These are phyloP conservation scores for Callipepla squamata DNA, from an alignment of 2,113 vertebrate species.

Conservation along the genomic window DNA sequence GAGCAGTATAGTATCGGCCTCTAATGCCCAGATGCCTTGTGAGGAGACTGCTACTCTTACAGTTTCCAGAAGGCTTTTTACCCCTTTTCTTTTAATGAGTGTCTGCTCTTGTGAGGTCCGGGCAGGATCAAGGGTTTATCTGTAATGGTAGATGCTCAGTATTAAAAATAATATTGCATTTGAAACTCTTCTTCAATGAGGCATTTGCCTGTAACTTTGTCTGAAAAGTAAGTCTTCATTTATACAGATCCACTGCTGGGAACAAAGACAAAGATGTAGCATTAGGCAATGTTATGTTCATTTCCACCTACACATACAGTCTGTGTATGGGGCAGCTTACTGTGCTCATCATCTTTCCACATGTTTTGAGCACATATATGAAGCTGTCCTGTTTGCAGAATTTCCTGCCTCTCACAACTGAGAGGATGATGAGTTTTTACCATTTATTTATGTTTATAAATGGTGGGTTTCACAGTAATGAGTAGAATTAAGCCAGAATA, in stretches of 20 bases:
- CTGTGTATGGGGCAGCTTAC: background rate
- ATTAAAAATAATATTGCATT: background rate
- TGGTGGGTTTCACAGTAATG: conserved; percentile 55
- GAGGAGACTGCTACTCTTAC: background rate
- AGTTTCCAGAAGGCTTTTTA: background rate
- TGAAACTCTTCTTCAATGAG: background rate
- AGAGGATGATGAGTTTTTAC: background rate
- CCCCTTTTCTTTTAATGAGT: background rate
- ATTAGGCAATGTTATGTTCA: background rate
- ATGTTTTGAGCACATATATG: background rate
- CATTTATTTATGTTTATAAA: background rate
- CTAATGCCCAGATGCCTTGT: background rate
- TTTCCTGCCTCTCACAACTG: background rate
- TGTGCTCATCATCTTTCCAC: background rate
- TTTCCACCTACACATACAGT: background rate
- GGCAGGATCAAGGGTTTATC: background rate
- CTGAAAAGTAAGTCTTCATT: background rate
- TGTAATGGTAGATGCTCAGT: background rate
- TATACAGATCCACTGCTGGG: background rate
- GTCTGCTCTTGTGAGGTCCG: accelerated
- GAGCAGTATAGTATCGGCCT: background rate
- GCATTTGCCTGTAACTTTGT: background rate
- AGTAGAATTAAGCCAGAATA: conserved; percentile 45
- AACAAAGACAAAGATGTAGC: background rate
- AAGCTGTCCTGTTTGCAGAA: background rate